Percentiles rank a stretch among this genome's conserved stretches.
Conservation (phyloP, 1,140 invertebrate species). For the Piezodorus guildinii region DNA sequence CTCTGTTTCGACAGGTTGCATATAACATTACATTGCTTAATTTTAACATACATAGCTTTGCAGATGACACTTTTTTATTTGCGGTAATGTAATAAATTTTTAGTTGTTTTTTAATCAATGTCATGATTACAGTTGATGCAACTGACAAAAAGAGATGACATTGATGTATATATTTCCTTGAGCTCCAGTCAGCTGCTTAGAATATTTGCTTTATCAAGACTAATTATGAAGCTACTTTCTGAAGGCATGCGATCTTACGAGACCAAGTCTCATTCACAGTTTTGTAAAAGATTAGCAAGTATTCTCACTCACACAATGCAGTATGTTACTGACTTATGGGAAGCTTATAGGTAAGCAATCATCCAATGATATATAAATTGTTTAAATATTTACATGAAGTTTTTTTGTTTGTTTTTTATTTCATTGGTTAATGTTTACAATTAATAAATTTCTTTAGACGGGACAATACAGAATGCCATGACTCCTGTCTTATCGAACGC, state of each 20-base stretch:
- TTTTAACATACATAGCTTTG: no score
- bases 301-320: constrained; percentile 59
- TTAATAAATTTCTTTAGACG: constrained; percentile 8
- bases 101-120: constrained; percentile 26
- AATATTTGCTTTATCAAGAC: constrained; percentile 56
- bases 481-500: constrained; percentile 42
- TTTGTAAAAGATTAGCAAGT: constrained; percentile 55
- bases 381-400: not conserved
- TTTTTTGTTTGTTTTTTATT: not conserved
- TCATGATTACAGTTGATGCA: constrained; percentile 30
- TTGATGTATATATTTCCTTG: constrained; percentile 40
- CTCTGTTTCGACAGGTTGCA: constrained; percentile 45
- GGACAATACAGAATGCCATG: constrained; percentile 25
- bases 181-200: constrained; percentile 53
- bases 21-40: constrained; percentile 17
- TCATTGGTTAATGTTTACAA: not conserved
- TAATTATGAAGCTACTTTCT: constrained; percentile 49
- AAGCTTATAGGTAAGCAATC: constrained; percentile 39
- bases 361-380: not conserved
- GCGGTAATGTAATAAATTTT: no score
- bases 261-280: constrained; percentile 52
- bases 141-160: constrained; percentile 29
- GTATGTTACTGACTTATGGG: constrained; percentile 61
- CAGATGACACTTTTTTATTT: no score
- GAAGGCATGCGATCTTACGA: constrained; percentile 55